A percentile compares a stretch with the other conserved stretches of the same genome.
phyloP scores from a whole-genome alignment of 2,113 vertebrate species.

The Chlorodrepanis virens region DNA sequence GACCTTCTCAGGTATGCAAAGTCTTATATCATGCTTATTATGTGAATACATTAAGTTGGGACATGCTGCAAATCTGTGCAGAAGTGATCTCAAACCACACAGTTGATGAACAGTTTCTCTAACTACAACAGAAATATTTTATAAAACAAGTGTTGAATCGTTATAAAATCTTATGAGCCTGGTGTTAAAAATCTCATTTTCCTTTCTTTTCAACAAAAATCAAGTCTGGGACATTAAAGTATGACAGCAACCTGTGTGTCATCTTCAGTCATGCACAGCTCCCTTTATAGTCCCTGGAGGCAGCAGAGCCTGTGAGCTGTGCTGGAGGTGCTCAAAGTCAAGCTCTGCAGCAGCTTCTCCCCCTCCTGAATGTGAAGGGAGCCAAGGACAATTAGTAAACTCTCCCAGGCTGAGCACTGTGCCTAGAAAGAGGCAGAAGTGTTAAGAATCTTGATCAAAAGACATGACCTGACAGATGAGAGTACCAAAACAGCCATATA shows the following conservation, averaged over 20 bases:
- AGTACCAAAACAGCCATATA: not conserved
- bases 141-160: rapidly evolving
- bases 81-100: not conserved
- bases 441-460: not conserved
- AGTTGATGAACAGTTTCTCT: not conserved
- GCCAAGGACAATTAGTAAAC: not conserved
- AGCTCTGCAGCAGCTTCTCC: not conserved
- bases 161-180: not conserved
- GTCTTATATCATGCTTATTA: not conserved
- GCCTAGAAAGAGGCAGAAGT: not conserved
- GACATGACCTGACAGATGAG: not conserved
- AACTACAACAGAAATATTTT: not conserved
- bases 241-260: not conserved
- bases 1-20: not conserved
- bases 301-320: not conserved
- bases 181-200: not conserved
- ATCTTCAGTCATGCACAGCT: not conserved
- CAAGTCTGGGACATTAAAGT: not conserved
- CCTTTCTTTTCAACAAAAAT: not conserved
- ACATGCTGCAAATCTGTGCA: not conserved
- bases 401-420: not conserved
- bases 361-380: not conserved
- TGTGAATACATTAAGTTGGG: not conserved
- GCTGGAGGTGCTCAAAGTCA: not conserved
- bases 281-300: not conserved